Evolutionary conservation across 2,797 vertebrate genomes (phyloP).

Genomic region (Hozukius guyotensis): DNA sequence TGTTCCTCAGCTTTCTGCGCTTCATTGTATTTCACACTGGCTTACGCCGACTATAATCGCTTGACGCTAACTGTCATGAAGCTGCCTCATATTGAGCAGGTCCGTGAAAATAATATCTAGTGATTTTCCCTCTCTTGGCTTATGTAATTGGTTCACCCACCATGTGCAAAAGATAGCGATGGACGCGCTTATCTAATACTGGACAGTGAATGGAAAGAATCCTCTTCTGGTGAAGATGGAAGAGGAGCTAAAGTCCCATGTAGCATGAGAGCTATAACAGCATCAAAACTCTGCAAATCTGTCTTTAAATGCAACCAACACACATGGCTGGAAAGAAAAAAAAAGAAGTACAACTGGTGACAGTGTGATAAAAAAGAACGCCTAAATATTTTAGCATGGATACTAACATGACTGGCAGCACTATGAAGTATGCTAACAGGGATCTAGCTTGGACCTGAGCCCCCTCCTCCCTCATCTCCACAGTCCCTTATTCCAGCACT

Average conservation of each 20-base stretch:
- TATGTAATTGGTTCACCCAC: slow-evolving; percentile 49
- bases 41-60: slow-evolving; percentile 53
- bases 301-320: not conserved
- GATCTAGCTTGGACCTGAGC: slow-evolving; percentile 23
- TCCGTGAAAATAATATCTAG: slow-evolving; percentile 59
- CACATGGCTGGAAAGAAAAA: not conserved
- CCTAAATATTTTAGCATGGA: not conserved
- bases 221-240: not conserved
- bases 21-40: slow-evolving; percentile 77
- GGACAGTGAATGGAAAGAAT: slow-evolving; percentile 27
- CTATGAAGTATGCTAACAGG: slow-evolving; percentile 48
- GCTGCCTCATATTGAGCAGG: slow-evolving; percentile 56
- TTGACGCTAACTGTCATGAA: slow-evolving; percentile 63
- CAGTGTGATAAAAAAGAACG: not conserved
- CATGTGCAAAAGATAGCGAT: slow-evolving; percentile 34
- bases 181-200: slow-evolving; percentile 27
- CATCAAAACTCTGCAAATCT: not conserved
- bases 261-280: slow-evolving; percentile 6
- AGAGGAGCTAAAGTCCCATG: slow-evolving; percentile 17
- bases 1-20: slow-evolving; percentile 57
- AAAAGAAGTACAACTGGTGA: not conserved
- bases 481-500: slow-evolving; percentile 13
- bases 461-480: slow-evolving; percentile 15
- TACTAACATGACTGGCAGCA: slow-evolving; percentile 18
- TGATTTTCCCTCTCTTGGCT: slow-evolving; percentile 43